These are phyloP conservation scores for Leucopsar rothschildi DNA, from an alignment of 2,113 vertebrate species.

Conservation along the genomic window DNA sequence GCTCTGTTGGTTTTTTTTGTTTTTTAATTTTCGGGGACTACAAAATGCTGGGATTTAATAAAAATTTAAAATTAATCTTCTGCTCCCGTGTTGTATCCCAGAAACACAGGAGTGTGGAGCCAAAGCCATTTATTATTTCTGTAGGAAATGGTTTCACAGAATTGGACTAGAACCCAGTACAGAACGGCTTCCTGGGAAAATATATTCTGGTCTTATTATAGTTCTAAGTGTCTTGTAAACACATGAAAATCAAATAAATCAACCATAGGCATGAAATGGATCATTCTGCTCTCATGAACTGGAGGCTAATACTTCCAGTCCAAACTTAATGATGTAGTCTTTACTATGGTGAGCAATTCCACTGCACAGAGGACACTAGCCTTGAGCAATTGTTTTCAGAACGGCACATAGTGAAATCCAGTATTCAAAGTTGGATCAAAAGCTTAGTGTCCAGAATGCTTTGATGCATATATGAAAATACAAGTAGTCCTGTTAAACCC, in stretches of 20 bases:
- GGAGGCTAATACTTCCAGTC: neutral
- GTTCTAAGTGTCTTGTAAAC: constrained; percentile 18
- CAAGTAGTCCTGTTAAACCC: neutral
- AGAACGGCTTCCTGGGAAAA: constrained; percentile 33
- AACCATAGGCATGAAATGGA: neutral
- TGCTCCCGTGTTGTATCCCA: neutral
- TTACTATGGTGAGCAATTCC: neutral
- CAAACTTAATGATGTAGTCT: neutral
- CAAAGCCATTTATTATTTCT: neutral
- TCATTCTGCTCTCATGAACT: neutral
- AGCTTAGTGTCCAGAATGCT: neutral
- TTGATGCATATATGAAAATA: neutral
- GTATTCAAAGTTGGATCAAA: neutral
- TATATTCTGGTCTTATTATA: constrained; percentile 1
- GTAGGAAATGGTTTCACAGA: constrained; percentile 15
- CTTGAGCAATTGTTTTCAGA: neutral
- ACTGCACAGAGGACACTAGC: neutral
- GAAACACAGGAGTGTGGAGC: neutral
- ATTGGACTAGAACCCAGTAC: neutral
- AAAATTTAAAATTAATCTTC: neutral
- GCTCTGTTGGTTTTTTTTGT: neutral
- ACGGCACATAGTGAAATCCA: neutral
- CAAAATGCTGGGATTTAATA: neutral
- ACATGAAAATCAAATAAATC: constrained; percentile 16
- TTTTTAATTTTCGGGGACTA: neutral